Percentiles rank a stretch among this genome's conserved stretches.
Evolutionary conservation across 2,113 vertebrate species (phyloP).

Genomic region (Rallus limicola): DNA sequence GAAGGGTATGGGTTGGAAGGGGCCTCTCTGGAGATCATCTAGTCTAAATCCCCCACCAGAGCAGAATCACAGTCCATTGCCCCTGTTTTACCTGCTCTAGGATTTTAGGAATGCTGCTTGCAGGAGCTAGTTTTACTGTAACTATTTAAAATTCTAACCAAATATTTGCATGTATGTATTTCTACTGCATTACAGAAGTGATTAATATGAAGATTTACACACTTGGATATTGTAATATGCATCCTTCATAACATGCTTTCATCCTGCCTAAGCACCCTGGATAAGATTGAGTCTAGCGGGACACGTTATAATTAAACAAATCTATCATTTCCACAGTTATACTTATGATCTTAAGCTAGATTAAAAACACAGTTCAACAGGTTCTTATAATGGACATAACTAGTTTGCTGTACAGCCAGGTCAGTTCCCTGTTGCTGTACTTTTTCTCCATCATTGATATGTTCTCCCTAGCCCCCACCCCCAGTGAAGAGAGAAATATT

Average conservation of each 20-base stretch:
- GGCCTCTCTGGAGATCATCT: too few species aligned
- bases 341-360: background rate
- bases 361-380: background rate
- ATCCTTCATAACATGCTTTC: background rate
- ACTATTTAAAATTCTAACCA: constrained; percentile 1
- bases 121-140: background rate
- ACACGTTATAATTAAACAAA: background rate
- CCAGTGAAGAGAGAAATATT: background rate
- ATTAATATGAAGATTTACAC: background rate
- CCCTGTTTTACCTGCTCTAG: background rate
- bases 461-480: too few species aligned
- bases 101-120: background rate
- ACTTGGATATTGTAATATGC: background rate
- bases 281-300: background rate
- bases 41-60: too few species aligned
- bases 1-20: too few species aligned
- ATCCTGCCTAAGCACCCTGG: background rate
- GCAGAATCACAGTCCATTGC: background rate
- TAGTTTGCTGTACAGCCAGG: background rate
- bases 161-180: constrained; percentile 3
- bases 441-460: background rate
- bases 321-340: background rate
- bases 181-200: background rate
- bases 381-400: background rate
- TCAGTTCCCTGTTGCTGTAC: background rate